phyloP scores from a whole-genome alignment of 1,140 invertebrate genomes.

The Macrobrachium nipponense region DNA sequence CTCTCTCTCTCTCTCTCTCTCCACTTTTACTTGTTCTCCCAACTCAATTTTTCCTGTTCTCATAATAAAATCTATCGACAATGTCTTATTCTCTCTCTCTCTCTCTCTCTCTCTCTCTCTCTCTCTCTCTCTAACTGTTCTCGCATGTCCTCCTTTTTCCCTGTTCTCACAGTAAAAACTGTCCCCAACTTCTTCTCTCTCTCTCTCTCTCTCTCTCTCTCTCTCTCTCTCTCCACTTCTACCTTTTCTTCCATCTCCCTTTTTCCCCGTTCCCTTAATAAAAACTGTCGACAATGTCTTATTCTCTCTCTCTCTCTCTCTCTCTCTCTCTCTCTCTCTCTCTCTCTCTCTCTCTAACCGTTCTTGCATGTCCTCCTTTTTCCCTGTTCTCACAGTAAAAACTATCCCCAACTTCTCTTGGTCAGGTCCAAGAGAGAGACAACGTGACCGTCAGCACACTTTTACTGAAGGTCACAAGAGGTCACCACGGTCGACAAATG shows the following conservation, averaged over 20 bases:
- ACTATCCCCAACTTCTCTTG: background rate
- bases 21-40: background rate
- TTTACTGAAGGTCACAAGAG: constrained; percentile 29
- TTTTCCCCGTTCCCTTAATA: background rate
- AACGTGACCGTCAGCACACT: constrained; percentile 52
- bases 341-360: background rate
- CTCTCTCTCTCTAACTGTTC: too few relatives aligned
- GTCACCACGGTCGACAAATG: constrained; percentile 50
- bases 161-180: too few relatives aligned
- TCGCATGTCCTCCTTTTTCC: too few relatives aligned
- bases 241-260: background rate
- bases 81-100: background rate
- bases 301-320: background rate
- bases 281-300: background rate
- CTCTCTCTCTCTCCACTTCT: background rate
- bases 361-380: background rate
- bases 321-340: constrained; percentile 11
- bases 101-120: background rate
- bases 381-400: too few relatives aligned
- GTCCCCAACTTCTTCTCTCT: background rate
- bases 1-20: background rate
- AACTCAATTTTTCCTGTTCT: background rate
- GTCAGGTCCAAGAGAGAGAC: constrained; percentile 37
- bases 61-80: background rate
- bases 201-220: background rate